Percentiles rank a stretch among this genome's conserved stretches.
Conservation (phyloP, 2,113 vertebrate species). For the Pantherophis guttatus region DNA sequence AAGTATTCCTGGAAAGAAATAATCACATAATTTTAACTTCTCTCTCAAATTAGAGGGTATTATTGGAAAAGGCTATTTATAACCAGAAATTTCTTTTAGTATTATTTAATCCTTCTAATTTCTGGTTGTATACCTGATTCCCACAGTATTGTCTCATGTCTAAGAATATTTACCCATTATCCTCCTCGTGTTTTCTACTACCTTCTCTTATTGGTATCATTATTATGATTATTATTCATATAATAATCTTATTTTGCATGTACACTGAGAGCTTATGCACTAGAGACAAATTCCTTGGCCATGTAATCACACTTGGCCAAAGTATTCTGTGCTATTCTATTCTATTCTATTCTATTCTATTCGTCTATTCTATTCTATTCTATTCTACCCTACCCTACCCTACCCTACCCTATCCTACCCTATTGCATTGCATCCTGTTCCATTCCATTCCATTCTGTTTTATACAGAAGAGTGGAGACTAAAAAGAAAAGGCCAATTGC, state of each 20-base stretch:
- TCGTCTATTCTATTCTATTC: no score
- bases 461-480: neutral
- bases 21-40: neutral
- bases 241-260: neutral
- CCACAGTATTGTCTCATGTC: neutral
- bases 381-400: no score
- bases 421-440: no score
- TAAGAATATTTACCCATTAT: neutral
- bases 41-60: neutral
- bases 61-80: neutral
- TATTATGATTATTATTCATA: neutral
- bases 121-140: neutral
- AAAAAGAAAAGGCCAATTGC: neutral
- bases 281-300: neutral
- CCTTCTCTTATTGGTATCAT: neutral
- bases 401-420: no score
- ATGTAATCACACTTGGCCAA: neutral
- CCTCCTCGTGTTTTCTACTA: neutral
- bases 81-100: neutral
- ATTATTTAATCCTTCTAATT: constrained; percentile 3
- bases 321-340: neutral
- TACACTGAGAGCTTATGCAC: neutral
- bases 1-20: neutral
- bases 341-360: no score
- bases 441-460: neutral